Percentiles rank a stretch among this genome's conserved stretches.
Evolutionary conservation across 2,797 vertebrate genomes (phyloP).

Genomic region (Gephyroberyx darwinii): DNA sequence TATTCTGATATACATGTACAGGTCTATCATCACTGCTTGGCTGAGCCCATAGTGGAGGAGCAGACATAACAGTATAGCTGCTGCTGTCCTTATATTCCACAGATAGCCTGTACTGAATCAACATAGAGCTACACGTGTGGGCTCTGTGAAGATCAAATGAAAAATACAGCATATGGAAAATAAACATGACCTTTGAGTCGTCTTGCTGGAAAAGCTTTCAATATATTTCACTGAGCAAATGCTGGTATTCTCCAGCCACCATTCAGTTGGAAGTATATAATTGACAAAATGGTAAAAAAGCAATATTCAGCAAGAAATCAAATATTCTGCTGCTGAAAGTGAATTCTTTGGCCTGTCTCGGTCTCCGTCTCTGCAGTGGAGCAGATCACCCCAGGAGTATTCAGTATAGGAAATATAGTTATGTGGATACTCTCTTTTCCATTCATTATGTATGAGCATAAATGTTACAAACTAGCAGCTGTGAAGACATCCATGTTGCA

Average conservation of each 20-base stretch:
- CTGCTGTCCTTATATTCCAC: conserved; percentile 36
- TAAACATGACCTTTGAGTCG: conserved; percentile 72
- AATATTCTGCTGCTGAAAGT: conserved; percentile 64
- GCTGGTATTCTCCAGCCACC: conserved; percentile 65
- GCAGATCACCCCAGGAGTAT: conserved; percentile 69
- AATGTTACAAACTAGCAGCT: conserved; percentile 79
- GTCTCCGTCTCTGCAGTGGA: conserved; percentile 54
- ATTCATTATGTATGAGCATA: conserved; percentile 83
- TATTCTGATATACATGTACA: conserved; percentile 5
- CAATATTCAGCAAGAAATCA: conserved; percentile 49
- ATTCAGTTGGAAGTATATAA: conserved; percentile 72
- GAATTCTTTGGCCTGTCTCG: conserved; percentile 64
- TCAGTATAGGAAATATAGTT: conserved; percentile 70
- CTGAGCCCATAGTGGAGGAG: conserved; percentile 38
- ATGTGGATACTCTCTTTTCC: conserved; percentile 69
- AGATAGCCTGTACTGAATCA: conserved; percentile 38
- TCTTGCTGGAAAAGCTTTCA: conserved; percentile 55
- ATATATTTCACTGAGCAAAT: conserved; percentile 66
- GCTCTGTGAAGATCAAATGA: conserved; percentile 61
- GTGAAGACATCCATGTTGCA: conserved; percentile 69
- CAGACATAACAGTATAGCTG: conserved; percentile 33
- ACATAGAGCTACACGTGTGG: conserved; percentile 24
- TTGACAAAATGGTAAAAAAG: conserved; percentile 50
- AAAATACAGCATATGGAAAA: conserved; percentile 68
- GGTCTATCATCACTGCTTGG: conserved; percentile 36